Conservation (phyloP, 2,113 vertebrate genomes). For the Cebidichthys violaceus region DNA sequence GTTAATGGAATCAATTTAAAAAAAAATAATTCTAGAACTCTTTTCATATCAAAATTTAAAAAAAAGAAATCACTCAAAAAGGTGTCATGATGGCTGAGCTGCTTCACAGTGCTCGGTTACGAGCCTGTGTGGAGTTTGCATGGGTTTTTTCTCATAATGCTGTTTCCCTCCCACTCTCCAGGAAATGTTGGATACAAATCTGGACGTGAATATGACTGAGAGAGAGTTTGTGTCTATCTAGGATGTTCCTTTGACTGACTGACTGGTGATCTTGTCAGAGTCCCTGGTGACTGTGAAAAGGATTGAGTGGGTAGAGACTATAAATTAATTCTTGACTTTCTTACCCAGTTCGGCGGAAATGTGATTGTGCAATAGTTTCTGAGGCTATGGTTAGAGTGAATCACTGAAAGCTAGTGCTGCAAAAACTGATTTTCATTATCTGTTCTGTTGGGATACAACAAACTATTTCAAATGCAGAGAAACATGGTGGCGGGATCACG, state of each 20-base stretch:
- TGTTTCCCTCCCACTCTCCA: conserved; percentile 52
- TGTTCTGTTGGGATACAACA: conserved; percentile 51
- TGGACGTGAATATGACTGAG: conserved; percentile 37
- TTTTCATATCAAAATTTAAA: no score
- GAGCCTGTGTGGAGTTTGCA: conserved; percentile 22
- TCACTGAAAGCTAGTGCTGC: conserved; percentile 44
- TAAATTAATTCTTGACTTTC: conserved; percentile 57
- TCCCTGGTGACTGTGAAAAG: conserved; percentile 54
- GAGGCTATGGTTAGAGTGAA: conserved; percentile 41
- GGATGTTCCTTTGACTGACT: conserved; percentile 53
- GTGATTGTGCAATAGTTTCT: conserved; percentile 47
- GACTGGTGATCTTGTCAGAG: conserved; percentile 59
- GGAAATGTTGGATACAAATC: conserved; percentile 54
- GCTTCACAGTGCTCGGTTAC: conserved; percentile 16
- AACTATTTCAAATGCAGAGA: conserved; percentile 27
- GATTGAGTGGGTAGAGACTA: conserved; percentile 63
- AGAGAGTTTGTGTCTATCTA: conserved; percentile 46
- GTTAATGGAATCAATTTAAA: neutral
- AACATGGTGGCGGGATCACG: conserved; percentile 37
- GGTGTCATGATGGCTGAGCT: conserved; percentile 13
- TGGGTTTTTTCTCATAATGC: conserved; percentile 54
- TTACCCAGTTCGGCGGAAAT: conserved; percentile 48
- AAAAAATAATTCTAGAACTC: no score
- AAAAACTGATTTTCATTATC: conserved; percentile 45
- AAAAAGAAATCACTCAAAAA: neutral